phyloP scores from a whole-genome alignment of 1,140 invertebrate genomes.

The Zaprionus capensis region DNA sequence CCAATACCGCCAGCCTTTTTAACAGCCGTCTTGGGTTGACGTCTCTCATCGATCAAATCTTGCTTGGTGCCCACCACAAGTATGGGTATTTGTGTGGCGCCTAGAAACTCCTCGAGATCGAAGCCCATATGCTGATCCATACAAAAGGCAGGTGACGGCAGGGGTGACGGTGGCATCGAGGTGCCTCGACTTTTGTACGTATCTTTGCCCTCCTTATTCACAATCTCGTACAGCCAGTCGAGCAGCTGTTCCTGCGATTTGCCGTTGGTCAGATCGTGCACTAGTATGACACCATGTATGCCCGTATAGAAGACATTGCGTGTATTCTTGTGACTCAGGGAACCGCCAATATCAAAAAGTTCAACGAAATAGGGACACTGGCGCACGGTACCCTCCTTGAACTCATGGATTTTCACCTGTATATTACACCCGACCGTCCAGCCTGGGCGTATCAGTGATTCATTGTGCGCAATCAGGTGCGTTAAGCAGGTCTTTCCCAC shows the following conservation, averaged over 20 bases:
- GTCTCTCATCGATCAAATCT: slow-evolving; percentile 91
- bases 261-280: slow-evolving; percentile 97
- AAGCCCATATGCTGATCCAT: slow-evolving; percentile 87
- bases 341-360: slow-evolving; percentile 98
- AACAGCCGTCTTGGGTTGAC: slow-evolving; percentile 87
- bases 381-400: slow-evolving; percentile 95
- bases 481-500: slow-evolving; percentile 98
- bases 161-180: slow-evolving; percentile 45
- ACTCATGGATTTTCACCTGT: slow-evolving; percentile 98
- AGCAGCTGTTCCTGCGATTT: slow-evolving; percentile 97
- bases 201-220: slow-evolving; percentile 90
- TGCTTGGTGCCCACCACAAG: slow-evolving; percentile 96
- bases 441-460: slow-evolving; percentile 92
- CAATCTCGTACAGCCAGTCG: slow-evolving; percentile 96
- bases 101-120: slow-evolving; percentile 96
- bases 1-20: slow-evolving; percentile 88
- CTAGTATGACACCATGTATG: slow-evolving; percentile 96
- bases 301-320: slow-evolving; percentile 96
- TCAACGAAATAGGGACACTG: slow-evolving; percentile 97
- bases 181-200: slow-evolving; percentile 52
- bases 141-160: slow-evolving; percentile 17
- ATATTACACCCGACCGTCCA: slow-evolving; percentile 98
- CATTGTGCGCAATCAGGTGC: slow-evolving; percentile 95
- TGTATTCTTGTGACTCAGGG: slow-evolving; percentile 95
- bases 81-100: slow-evolving; percentile 93